Percentiles rank a stretch among this genome's conserved stretches.
These are phyloP conservation scores for Centropus unirufus DNA, from an alignment of 2,113 vertebrate species.

Conservation along the genomic window DNA sequence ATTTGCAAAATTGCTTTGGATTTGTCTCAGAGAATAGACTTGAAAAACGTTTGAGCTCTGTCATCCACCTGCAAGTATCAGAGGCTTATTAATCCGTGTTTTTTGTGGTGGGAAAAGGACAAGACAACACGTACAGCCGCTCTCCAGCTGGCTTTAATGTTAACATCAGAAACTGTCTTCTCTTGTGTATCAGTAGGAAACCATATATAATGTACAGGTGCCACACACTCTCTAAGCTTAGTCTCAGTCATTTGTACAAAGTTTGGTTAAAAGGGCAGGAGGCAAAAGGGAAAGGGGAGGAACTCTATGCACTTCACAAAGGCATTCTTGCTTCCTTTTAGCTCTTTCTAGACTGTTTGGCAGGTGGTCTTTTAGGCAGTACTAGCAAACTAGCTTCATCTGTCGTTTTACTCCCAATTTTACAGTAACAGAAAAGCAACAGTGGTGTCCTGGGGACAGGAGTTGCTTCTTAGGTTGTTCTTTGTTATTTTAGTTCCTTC, in stretches of 20 bases:
- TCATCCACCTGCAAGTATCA: background rate
- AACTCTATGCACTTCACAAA: background rate
- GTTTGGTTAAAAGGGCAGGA: rapidly evolving
- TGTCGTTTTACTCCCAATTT: background rate
- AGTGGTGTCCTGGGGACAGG: background rate
- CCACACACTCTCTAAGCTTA: background rate
- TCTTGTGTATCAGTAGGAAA: background rate
- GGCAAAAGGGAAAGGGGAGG: rapidly evolving
- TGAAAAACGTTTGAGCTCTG: background rate
- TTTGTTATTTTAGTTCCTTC: background rate
- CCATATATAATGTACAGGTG: background rate
- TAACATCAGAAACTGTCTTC: background rate
- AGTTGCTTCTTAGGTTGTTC: background rate
- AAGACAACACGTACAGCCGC: background rate
- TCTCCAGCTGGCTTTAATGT: background rate
- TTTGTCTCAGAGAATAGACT: rapidly evolving
- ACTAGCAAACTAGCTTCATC: background rate
- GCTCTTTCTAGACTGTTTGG: background rate
- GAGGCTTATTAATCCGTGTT: background rate
- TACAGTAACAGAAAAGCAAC: background rate
- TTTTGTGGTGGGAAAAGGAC: background rate
- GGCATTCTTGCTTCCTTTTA: background rate
- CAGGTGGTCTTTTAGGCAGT: background rate
- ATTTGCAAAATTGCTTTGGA: background rate
- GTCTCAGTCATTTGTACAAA: background rate